Base-by-base conservation (phyloP, 2,888 invertebrate genomes). In the Acanthacorydalis orientalis region DNA sequence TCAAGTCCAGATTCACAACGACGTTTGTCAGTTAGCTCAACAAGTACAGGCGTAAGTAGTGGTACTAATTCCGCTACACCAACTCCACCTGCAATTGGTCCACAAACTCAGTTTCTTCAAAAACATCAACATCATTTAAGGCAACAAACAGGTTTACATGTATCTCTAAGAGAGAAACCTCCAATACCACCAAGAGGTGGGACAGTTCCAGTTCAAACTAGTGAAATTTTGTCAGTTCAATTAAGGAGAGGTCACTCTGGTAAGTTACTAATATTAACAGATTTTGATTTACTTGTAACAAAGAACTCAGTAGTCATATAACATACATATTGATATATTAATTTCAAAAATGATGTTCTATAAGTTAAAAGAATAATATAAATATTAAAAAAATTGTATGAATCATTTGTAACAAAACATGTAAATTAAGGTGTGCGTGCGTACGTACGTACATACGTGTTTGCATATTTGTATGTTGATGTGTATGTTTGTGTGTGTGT, bases 161-260 rank as follows among this genome's bases (percentile, higher is more conserved):
- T 47, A 11, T 63, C 64, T 33, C 57, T 64, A 4, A 57, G 57
- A 15, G 73, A 74, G 32, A 71, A 72, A 53, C 75, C 75, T 37
- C 74, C 75, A 1, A 70, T 75, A 52, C 75, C 75, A 50, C 75
- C 76, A 1, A 62, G 75, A 54, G 73, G 72, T 8, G 73, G 72
- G 12, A 74, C 74, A 35, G 64, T 74, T 47, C 75, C 74, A 14
- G 42, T 43, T 33, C 1, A 59, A 62, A 9, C 58, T 68, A 46
- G 62, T 68, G 9, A 64, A 68, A 1, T 64, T 63, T 34, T 43
- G 31, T 43, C 47, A 23, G 47, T 43, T 7, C 34, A 14, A 14
- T 35, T 43, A 37, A 37, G 47, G 11, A 42, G 47, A 43, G 43
- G 60, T 52, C 59, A 62, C 15, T 63, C 61, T 47, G 63, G 63